Evolutionary conservation across 2,888 invertebrate genomes (phyloP).

Genomic region (Chironomus tentans): DNA sequence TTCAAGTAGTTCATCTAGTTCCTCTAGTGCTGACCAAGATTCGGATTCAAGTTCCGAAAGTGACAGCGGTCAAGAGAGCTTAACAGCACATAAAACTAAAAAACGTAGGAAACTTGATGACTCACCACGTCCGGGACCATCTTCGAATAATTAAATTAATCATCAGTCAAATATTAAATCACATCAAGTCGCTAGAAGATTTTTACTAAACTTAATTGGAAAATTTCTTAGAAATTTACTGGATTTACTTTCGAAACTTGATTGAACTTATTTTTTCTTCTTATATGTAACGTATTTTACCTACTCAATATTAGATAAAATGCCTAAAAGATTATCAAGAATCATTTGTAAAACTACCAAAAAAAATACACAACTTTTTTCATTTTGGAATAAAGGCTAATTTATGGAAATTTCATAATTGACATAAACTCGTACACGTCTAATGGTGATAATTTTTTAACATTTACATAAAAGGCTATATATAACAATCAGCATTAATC

Average conservation of each 20-base stretch:
- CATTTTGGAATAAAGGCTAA: no score
- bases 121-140: background rate
- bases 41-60: constrained; percentile 43
- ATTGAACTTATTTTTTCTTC: no score
- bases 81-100: constrained; percentile 74
- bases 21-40: constrained; percentile 52
- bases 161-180: background rate
- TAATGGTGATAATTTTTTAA: background rate
- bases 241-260: no score
- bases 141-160: background rate
- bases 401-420: no score
- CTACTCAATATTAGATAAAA: no score
- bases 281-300: no score
- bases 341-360: no score
- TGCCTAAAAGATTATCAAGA: no score
- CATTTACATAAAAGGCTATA: background rate
- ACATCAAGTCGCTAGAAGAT: background rate
- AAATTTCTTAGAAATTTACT: no score
- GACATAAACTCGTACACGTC: background rate
- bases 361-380: no score
- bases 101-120: constrained; percentile 53
- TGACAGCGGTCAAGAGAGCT: constrained; percentile 82
- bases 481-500: background rate
- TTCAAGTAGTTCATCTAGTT: constrained; percentile 63
- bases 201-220: no score